Evolutionary conservation across 1,140 invertebrate genomes (phyloP), one percentile per base, ranked within the genome.

Genomic region (Papilio helenus): DNA sequence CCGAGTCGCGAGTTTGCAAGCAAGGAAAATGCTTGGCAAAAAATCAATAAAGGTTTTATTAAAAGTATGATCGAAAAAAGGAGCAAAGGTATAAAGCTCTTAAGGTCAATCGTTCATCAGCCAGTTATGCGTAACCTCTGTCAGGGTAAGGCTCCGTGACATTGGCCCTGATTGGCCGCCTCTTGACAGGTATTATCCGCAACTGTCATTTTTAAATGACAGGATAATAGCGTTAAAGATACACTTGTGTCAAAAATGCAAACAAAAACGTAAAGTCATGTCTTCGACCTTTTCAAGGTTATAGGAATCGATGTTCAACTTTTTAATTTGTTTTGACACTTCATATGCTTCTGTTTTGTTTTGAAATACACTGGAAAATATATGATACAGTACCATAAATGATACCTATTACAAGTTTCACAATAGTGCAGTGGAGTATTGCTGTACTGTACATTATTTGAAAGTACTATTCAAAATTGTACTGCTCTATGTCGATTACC

Each of bases 121-220:
- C 71, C 71, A 72, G 71, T 72, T 42, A 72, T 49, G 44, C 39
- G 72, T 74, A 16, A 74, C 72, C 72, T 74, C 72, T 74, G 44
- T 74, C 39, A 23, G 72, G 72, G 23, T 14, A 74, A 74, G 44
- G 72, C 20, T 46, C 72, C n/a, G 10, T 74, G 72, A 74, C 72
- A 74, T 46, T 74, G 72, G 44, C 72, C 72, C 72, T 74, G 44
- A 74, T 74, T 74, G 72, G 39, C 61, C 61, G 61, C 23, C 1
- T 74, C n/a, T 14, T 74, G 72, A 74, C 44, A 74, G 26, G 23
- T 68, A 68, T 61, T 61, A 61, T 68, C 61, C 61, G 26, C 7
- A 29, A 68, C 10, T 68, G 61, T 68, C 61, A 68, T 18, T 68
- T 68, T 34, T 68, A 68, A 68, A 29, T 68, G 61, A 68, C 61